Percentiles rank a stretch among this genome's conserved stretches.
Conservation (phyloP, 2,888 invertebrate species). For the Lamellibrachia columna region DNA sequence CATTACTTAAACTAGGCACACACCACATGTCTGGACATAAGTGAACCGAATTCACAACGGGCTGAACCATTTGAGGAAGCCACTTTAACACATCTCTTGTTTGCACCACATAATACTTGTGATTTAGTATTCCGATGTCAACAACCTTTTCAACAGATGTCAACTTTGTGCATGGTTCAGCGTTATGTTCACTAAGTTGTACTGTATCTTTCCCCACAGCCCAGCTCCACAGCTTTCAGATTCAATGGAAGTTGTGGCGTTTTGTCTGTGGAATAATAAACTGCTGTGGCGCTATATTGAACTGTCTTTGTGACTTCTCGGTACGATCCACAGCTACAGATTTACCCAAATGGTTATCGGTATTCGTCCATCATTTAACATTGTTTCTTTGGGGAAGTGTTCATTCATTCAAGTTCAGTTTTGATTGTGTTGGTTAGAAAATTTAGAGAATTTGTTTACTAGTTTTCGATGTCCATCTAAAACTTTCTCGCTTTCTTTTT, state of each 20-base stretch:
- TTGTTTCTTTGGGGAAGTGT: not conserved
- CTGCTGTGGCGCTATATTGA: slow-evolving; percentile 6
- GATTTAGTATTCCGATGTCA: too few species aligned
- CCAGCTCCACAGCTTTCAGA: not conserved
- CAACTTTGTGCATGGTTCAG: too few species aligned
- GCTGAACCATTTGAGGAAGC: too few species aligned
- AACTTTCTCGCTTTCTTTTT: not conserved
- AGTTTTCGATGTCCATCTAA: not conserved
- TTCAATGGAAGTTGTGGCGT: not conserved
- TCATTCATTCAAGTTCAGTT: not conserved
- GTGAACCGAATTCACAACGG: too few species aligned
- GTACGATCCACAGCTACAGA: not conserved
- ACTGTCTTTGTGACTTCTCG: not conserved
- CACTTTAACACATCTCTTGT: too few species aligned
- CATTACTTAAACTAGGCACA: too few species aligned
- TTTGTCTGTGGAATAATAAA: not conserved
- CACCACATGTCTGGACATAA: too few species aligned
- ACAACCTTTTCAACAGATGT: too few species aligned
- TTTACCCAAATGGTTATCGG: not conserved
- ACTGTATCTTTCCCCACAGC: not conserved
- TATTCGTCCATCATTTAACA: not conserved
- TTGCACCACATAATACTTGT: not conserved
- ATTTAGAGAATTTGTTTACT: not conserved
- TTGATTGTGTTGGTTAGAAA: not conserved
- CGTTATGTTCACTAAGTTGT: not conserved